These are phyloP conservation scores for Camelus bactrianus DNA, from an alignment of 2,113 vertebrate genomes.

Conservation along the genomic window DNA sequence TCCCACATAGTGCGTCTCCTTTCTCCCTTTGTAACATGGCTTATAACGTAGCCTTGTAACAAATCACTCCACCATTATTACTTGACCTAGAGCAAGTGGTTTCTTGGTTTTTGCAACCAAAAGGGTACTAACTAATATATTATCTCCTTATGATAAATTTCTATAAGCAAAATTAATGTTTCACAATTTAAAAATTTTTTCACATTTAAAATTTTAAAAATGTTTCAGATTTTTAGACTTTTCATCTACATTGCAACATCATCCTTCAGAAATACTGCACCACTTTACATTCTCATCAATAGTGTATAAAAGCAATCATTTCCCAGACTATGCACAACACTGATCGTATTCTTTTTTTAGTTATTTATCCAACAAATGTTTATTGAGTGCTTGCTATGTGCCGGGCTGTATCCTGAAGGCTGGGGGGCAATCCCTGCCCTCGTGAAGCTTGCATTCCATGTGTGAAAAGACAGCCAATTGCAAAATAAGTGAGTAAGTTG, in stretches of 20 bases:
- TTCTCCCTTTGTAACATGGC: neutral
- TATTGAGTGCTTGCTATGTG: neutral
- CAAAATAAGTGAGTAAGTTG: neutral
- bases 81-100: neutral
- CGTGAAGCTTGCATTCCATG: neutral
- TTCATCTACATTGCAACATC: neutral
- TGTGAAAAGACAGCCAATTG: slow-evolving; percentile 22
- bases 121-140: neutral
- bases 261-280: neutral
- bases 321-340: neutral
- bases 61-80: neutral
- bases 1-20: neutral
- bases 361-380: neutral
- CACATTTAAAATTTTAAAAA: too few species aligned
- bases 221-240: neutral
- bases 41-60: neutral
- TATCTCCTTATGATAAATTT: slow-evolving; percentile 20
- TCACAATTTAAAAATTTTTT: neutral
- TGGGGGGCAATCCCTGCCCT: neutral
- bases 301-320: neutral
- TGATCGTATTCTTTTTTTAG: neutral
- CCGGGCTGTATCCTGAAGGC: neutral
- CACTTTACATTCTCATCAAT: neutral
- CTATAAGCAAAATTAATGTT: slow-evolving; percentile 21
- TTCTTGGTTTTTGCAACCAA: slow-evolving; percentile 19